phyloP scores from a whole-genome alignment of 2,888 invertebrate genomes.

The Drosophila mettleri region DNA sequence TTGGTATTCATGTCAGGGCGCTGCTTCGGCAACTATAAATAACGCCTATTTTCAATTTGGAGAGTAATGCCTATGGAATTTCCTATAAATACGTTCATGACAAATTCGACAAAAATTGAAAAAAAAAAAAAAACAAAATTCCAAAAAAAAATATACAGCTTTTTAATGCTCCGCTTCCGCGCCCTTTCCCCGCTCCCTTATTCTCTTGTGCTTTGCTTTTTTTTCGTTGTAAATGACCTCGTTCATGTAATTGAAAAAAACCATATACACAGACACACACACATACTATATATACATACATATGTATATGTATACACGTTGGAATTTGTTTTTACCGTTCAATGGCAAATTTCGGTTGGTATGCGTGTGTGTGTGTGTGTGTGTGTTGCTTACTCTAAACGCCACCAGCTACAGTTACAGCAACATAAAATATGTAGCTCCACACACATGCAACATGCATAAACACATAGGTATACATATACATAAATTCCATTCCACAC shows the following conservation, averaged over 20 bases:
- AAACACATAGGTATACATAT: constrained; percentile 17
- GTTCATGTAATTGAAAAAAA: constrained; percentile 78
- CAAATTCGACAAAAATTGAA: constrained; percentile 49
- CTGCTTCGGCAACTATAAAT: constrained; percentile 63
- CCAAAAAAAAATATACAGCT: constrained; percentile 35
- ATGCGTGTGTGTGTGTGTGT: constrained; percentile 23
- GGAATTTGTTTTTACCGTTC: constrained; percentile 72
- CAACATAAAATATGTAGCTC: constrained; percentile 27
- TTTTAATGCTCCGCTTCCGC: constrained; percentile 42
- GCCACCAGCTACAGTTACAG: constrained; percentile 59
- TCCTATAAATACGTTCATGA: constrained; percentile 76
- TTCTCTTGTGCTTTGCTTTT: constrained; percentile 39
- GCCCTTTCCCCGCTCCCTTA: background rate
- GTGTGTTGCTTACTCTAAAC: constrained; percentile 65
- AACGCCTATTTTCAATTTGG: constrained; percentile 62
- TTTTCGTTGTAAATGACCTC: constrained; percentile 77
- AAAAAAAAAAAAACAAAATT: constrained; percentile 9
- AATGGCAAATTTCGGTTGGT: constrained; percentile 71
- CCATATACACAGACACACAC: constrained; percentile 46
- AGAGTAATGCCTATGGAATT: constrained; percentile 74
- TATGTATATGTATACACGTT: constrained; percentile 44
- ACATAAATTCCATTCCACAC: constrained; percentile 44
- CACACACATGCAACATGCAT: constrained; percentile 23
- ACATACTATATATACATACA: constrained; percentile 42
- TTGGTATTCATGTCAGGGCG: constrained; percentile 62